phyloP scores from a whole-genome alignment of 2,797 vertebrate species.

The Rallus crepitans region DNA sequence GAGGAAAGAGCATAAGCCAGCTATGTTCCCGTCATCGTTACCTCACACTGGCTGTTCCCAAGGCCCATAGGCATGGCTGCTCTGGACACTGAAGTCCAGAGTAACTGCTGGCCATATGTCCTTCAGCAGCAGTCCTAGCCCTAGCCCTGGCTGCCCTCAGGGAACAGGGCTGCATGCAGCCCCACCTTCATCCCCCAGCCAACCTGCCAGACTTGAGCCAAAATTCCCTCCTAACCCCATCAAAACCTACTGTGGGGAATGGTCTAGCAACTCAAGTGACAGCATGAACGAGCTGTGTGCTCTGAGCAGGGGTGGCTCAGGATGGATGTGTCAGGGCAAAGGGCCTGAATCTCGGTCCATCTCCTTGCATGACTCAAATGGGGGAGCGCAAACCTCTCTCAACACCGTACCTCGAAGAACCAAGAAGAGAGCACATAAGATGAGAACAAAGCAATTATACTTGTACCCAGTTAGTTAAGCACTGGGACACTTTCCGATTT shows the following conservation, averaged over 20 bases:
- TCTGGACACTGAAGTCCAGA: rapidly evolving
- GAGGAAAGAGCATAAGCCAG: not conserved
- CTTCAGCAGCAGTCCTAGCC: not conserved
- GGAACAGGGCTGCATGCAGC: rapidly evolving
- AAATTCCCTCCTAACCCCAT: not conserved
- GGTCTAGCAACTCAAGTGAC: not conserved
- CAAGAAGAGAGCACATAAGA: not conserved
- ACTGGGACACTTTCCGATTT: not conserved
- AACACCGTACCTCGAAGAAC: not conserved
- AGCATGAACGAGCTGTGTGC: not conserved
- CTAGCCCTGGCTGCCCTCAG: not conserved
- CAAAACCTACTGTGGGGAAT: not conserved
- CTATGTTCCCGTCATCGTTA: not conserved
- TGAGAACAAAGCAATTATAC: conserved; percentile 16
- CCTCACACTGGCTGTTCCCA: not conserved
- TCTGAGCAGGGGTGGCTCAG: not conserved
- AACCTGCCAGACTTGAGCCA: not conserved
- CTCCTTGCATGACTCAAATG: not conserved
- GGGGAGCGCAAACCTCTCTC: not conserved
- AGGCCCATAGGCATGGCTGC: rapidly evolving
- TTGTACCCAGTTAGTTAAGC: not conserved
- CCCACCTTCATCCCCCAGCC: not conserved
- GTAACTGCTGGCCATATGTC: rapidly evolving
- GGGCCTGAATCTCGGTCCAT: not conserved
- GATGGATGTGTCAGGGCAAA: not conserved